Evolutionary conservation across 2,888 invertebrate species (phyloP).

Genomic region (Temnothorax unifasciatus): DNA sequence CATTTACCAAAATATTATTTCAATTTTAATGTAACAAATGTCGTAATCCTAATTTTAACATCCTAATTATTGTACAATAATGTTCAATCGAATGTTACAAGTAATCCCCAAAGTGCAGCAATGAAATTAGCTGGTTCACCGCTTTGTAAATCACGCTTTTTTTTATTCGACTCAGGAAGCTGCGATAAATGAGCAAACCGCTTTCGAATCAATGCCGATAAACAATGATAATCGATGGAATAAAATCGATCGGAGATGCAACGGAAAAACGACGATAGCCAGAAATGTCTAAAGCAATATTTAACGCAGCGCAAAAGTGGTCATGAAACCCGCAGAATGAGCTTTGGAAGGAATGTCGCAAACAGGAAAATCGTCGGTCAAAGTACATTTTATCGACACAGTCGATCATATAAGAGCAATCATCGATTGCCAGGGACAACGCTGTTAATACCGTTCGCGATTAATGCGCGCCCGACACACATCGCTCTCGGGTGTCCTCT

Average conservation of each 20-base stretch:
- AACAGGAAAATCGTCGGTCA: slow-evolving; percentile 1
- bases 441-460: slow-evolving; percentile 68
- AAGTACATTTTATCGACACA: slow-evolving; percentile 36
- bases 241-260: slow-evolving; percentile 59
- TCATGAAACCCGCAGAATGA: neutral
- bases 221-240: slow-evolving; percentile 72
- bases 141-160: neutral
- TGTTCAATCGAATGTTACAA: neutral
- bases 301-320: neutral
- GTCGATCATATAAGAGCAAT: slow-evolving; percentile 59
- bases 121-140: neutral
- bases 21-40: neutral
- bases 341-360: neutral
- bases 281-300: neutral
- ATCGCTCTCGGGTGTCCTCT: slow-evolving; percentile 23
- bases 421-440: slow-evolving; percentile 64
- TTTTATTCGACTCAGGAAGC: slow-evolving; percentile 56
- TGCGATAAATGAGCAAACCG: slow-evolving; percentile 51
- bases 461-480: slow-evolving; percentile 58
- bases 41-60: neutral
- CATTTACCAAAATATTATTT: slow-evolving; percentile 1
- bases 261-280: neutral
- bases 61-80: neutral
- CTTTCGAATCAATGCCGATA: slow-evolving; percentile 62
- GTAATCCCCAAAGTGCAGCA: neutral